Percentiles rank a stretch among this genome's conserved stretches.
Conservation (phyloP, 2,888 invertebrate species). For the Pseudoips prasinana region DNA sequence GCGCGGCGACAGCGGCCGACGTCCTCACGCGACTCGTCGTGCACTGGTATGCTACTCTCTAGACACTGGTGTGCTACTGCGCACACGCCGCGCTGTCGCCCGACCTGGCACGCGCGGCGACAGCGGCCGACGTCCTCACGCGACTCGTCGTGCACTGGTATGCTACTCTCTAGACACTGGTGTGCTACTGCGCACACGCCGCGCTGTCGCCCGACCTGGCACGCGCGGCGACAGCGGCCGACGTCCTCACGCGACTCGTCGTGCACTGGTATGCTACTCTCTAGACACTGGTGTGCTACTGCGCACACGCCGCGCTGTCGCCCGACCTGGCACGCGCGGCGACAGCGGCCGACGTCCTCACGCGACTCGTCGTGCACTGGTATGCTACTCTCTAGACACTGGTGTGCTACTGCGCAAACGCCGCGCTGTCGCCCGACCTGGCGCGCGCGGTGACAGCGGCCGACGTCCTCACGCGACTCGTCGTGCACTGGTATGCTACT, state of each 20-base stretch:
- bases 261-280: slow-evolving; percentile 73
- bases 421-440: slow-evolving; percentile 41
- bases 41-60: too few species aligned
- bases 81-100: slow-evolving; percentile 54
- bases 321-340: slow-evolving; percentile 81
- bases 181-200: slow-evolving; percentile 63
- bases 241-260: slow-evolving; percentile 86
- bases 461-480: slow-evolving; percentile 87
- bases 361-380: slow-evolving; percentile 82
- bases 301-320: slow-evolving; percentile 56
- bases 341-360: slow-evolving; percentile 89
- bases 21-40: slow-evolving; percentile 86
- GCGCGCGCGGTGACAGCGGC: slow-evolving; percentile 88
- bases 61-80: too few species aligned
- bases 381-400: too few species aligned
- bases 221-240: slow-evolving; percentile 89
- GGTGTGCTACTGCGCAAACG: slow-evolving; percentile 66
- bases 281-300: too few species aligned
- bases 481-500: slow-evolving; percentile 70
- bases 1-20: slow-evolving; percentile 89
- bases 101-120: slow-evolving; percentile 83
- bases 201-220: slow-evolving; percentile 40
- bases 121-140: slow-evolving; percentile 89
- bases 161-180: too few species aligned
- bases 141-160: slow-evolving; percentile 81